These are phyloP conservation scores for Lasiurus cinereus DNA, from an alignment of 2,113 vertebrate genomes.

Conservation along the genomic window DNA sequence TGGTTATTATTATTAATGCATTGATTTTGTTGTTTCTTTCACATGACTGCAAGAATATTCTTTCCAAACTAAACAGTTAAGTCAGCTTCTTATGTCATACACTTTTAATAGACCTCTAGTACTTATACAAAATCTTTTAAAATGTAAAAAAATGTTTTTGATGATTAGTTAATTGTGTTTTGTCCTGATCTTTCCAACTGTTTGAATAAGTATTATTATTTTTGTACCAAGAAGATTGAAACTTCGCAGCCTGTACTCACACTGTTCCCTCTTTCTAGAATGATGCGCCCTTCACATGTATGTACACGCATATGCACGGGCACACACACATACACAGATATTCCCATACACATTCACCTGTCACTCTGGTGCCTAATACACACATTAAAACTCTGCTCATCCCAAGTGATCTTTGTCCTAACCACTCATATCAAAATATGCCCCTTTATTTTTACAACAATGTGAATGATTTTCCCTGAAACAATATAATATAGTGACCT, in stretches of 20 bases:
- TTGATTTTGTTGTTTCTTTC: neutral
- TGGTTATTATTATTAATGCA: neutral
- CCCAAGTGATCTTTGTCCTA: neutral
- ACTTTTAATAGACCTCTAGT: neutral
- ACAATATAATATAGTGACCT: neutral
- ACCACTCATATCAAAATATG: neutral
- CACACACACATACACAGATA: neutral
- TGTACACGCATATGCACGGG: neutral
- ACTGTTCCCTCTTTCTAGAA: neutral
- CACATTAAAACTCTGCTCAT: neutral
- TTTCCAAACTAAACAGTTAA: neutral
- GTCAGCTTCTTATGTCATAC: neutral
- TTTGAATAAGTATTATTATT: neutral
- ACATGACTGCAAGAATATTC: neutral
- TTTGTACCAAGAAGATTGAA: constrained; percentile 1
- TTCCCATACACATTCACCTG: neutral
- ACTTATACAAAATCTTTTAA: neutral
- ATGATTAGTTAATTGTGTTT: neutral
- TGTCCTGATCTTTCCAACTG: neutral
- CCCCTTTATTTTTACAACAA: neutral
- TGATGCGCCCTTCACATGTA: neutral
- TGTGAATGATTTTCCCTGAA: neutral
- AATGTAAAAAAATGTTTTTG: neutral
- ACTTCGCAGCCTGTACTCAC: neutral
- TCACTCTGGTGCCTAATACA: neutral